Percentiles rank a stretch among this genome's conserved stretches.
Evolutionary conservation across 2,113 vertebrate genomes (phyloP).

Genomic region (Phoxinus phoxinus): DNA sequence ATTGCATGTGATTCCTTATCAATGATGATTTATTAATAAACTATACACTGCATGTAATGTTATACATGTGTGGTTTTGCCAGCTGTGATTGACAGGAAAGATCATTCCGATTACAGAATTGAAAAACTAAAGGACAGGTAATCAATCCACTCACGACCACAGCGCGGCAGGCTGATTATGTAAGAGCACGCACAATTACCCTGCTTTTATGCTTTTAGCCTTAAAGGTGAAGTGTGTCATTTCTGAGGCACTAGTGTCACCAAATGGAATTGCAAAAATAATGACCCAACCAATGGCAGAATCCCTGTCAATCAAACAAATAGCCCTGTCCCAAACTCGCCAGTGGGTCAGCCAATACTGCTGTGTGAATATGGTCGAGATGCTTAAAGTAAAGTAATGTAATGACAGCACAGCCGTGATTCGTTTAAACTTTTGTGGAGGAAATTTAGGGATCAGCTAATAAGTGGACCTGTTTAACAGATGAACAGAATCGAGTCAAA

Average conservation of each 20-base stretch:
- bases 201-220: constrained; percentile 20
- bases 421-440: neutral
- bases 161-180: neutral
- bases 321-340: neutral
- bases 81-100: neutral
- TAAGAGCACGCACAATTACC: neutral
- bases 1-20: neutral
- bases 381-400: neutral
- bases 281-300: neutral
- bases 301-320: neutral
- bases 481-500: neutral
- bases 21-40: neutral
- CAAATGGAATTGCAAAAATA: neutral
- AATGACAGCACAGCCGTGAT: no score
- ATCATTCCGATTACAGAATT: neutral
- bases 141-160: neutral
- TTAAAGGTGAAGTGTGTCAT: constrained; percentile 11
- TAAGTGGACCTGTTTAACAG: neutral
- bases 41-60: neutral
- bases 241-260: constrained; percentile 18
- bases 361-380: neutral
- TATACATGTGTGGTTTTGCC: neutral
- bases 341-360: no score
- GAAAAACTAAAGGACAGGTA: constrained; percentile 8
- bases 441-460: neutral